Evolutionary conservation across 2,113 vertebrate genomes (phyloP), one percentile per base, ranked within the genome.

Genomic region (Triplophysa dalaica): DNA sequence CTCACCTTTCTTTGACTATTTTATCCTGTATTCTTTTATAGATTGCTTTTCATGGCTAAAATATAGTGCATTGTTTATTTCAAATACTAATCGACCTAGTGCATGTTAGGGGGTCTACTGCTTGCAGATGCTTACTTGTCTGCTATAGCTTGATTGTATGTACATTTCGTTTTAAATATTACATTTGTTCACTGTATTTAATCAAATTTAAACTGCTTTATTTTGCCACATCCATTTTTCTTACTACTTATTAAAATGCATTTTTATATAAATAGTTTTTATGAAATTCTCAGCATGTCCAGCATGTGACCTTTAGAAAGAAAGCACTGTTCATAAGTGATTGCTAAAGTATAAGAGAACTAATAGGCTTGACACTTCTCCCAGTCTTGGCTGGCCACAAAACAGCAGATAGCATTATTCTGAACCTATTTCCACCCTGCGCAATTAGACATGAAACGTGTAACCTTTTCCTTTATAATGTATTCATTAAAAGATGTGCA

Each of bases 251-350:
- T 84, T 79, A 81, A 45, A 81, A 72, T 76, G 33, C 14, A 3
- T 29, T 60, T 45, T 26, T 22, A 50, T 16, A 17, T 26, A 2
- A 0, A 14, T 21, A 58, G 7, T n/a, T 38, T 75, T 66, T 0
- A 16, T 73, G 22, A 60, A 62, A 72, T 72, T 16, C 68, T 66
- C 52, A 56, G 54, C 52, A 77, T 70, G 77, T 61, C 82, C 56
- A 8, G 52, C 17, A 45, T 10, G 48, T 82, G 80, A 75, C 80
- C 85, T 85, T 85, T 83, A 70, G 82, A 70, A 78, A 72, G 70
- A 79, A 81, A 75, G 43, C 54, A 29, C 38, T 52, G 38, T 38
- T 62, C 64, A 38, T 74, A 67, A 68, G 78, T 76, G 78, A 80
- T 61, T 45, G 29, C 74, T 65, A 16, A 29, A 61, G 22, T 65